These are phyloP conservation scores for Ptychobarbus kaznakovi DNA, from an alignment of 2,797 vertebrate species.

Conservation along the genomic window DNA sequence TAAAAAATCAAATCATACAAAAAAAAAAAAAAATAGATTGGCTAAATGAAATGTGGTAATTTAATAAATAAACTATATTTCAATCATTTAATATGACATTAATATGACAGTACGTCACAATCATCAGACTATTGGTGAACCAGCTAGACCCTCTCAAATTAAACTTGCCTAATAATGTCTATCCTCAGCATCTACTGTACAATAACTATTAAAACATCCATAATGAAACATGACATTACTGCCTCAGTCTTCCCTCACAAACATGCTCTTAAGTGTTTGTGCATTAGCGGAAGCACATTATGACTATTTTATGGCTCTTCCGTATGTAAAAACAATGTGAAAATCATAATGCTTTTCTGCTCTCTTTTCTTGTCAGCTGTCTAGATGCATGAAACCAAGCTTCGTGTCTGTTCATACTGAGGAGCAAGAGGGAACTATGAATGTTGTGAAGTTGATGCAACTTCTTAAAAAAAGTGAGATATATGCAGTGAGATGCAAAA, in stretches of 20 bases:
- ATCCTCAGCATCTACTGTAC: constrained; percentile 16
- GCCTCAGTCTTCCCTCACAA: constrained; percentile 14
- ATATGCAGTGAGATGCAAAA: not conserved
- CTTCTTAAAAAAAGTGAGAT: not conserved
- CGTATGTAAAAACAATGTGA: not conserved
- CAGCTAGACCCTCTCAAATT: constrained; percentile 3
- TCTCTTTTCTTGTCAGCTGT: not conserved
- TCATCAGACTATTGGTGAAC: not conserved
- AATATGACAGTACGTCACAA: not conserved
- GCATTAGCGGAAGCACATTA: constrained; percentile 54
- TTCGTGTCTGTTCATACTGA: not conserved
- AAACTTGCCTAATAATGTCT: constrained; percentile 13
- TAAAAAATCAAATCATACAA: not conserved
- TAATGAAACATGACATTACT: constrained; percentile 4
- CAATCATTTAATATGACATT: not conserved
- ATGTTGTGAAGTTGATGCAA: not conserved
- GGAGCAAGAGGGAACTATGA: not conserved
- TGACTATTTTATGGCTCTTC: constrained; percentile 41
- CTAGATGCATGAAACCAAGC: not conserved
- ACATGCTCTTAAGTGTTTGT: constrained; percentile 35
- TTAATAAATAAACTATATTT: not conserved
- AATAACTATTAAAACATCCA: constrained; percentile 35
- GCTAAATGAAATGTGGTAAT: not conserved
- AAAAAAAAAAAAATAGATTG: no score
- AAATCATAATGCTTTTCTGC: not conserved